Conservation (phyloP, 2,113 vertebrate species). For the Zosterops pallidus region DNA sequence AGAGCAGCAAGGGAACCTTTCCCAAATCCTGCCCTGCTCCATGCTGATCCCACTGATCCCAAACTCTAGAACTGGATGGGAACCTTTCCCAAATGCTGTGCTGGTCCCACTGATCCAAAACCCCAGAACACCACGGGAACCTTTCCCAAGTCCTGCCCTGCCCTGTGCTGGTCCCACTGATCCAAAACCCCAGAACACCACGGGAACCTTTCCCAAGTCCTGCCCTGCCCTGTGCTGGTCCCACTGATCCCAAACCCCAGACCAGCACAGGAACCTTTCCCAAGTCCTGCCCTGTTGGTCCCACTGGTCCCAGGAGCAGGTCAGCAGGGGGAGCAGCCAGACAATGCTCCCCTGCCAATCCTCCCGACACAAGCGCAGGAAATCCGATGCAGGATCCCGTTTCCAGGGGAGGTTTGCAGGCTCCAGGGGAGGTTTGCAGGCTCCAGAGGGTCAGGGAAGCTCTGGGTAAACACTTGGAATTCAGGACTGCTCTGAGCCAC, state of each 20-base stretch:
- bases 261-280: neutral
- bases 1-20: neutral
- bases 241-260: neutral
- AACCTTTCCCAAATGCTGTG: neutral
- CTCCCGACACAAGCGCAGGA: neutral
- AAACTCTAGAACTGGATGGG: rapidly evolving
- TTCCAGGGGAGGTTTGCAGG: neutral
- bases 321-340: neutral
- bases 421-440: neutral
- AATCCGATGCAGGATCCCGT: neutral
- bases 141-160: neutral
- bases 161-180: neutral
- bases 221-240: neutral
- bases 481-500: neutral
- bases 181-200: neutral
- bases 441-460: neutral
- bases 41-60: neutral
- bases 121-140: rapidly evolving
- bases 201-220: rapidly evolving
- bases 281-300: neutral
- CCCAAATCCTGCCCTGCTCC: neutral
- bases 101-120: neutral
- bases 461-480: neutral
- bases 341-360: neutral
- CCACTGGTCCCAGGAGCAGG: neutral